Conservation (phyloP, 2,113 vertebrate genomes). For the Misgurnus mizolepis region DNA sequence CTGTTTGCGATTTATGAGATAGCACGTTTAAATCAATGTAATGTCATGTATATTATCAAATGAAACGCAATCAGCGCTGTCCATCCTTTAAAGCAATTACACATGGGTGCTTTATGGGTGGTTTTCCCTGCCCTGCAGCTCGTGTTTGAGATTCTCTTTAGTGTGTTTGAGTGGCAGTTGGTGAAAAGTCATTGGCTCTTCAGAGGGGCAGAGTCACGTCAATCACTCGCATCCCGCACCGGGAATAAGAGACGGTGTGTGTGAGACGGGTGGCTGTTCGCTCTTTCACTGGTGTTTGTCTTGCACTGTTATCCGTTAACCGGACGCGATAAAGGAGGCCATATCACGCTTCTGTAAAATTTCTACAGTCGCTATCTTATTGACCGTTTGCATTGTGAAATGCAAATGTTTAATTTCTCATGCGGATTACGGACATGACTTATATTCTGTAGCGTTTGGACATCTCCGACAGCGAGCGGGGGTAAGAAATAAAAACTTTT, state of each 20-base stretch:
- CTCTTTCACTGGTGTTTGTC: slow-evolving; percentile 9
- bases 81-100: slow-evolving; percentile 32
- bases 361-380: background rate
- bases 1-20: too few relatives aligned
- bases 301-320: background rate
- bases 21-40: background rate
- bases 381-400: background rate
- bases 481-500: slow-evolving; percentile 47
- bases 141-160: slow-evolving; percentile 58
- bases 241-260: slow-evolving; percentile 66
- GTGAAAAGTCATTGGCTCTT: slow-evolving; percentile 59
- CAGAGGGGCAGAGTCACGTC: slow-evolving; percentile 62
- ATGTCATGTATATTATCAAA: background rate
- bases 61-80: background rate
- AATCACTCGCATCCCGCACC: slow-evolving; percentile 65
- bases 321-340: slow-evolving; percentile 5
- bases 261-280: slow-evolving; percentile 65
- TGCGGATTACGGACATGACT: slow-evolving; percentile 46
- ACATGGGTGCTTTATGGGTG: slow-evolving; percentile 41
- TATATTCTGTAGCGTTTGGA: slow-evolving; percentile 46
- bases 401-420: background rate
- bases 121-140: slow-evolving; percentile 35
- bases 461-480: slow-evolving; percentile 32
- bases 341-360: background rate
- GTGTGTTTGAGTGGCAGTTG: slow-evolving; percentile 57